These are phyloP conservation scores for Magallana nippona DNA, from an alignment of 2,888 invertebrate genomes.

Conservation along the genomic window DNA sequence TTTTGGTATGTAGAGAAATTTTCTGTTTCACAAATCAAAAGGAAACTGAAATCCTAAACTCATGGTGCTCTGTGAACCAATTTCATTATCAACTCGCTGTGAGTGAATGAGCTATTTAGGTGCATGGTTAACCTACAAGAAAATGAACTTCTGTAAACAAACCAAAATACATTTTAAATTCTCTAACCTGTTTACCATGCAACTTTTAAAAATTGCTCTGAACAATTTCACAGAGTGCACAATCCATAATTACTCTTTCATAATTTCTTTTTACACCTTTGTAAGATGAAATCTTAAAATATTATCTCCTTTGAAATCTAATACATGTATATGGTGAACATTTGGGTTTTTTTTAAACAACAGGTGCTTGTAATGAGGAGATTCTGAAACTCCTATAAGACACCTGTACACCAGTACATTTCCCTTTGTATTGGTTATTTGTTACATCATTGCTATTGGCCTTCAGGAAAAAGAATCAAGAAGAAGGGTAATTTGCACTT, in stretches of 20 bases:
- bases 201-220: too few relatives aligned
- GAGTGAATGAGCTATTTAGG: not conserved
- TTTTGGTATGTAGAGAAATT: not conserved
- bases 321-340: not conserved
- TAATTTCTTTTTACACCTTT: not conserved
- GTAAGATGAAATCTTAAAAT: not conserved
- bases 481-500: conserved; percentile 1
- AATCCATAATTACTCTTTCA: not conserved
- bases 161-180: not conserved
- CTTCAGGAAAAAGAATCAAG: not conserved
- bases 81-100: conserved; percentile 4
- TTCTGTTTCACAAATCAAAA: conserved; percentile 15
- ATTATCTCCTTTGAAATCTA: not conserved
- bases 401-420: conserved; percentile 5
- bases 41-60: not conserved
- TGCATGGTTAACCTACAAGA: not conserved
- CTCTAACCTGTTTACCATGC: not conserved
- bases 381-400: not conserved
- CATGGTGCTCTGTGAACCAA: not conserved
- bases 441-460: conserved; percentile 22
- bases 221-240: not conserved
- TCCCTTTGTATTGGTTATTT: not conserved
- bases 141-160: not conserved
- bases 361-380: conserved; percentile 9
- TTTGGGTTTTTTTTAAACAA: not conserved